These are phyloP conservation scores for Tubulanus polymorphus DNA, from an alignment of 2,888 invertebrate genomes.

Conservation along the genomic window DNA sequence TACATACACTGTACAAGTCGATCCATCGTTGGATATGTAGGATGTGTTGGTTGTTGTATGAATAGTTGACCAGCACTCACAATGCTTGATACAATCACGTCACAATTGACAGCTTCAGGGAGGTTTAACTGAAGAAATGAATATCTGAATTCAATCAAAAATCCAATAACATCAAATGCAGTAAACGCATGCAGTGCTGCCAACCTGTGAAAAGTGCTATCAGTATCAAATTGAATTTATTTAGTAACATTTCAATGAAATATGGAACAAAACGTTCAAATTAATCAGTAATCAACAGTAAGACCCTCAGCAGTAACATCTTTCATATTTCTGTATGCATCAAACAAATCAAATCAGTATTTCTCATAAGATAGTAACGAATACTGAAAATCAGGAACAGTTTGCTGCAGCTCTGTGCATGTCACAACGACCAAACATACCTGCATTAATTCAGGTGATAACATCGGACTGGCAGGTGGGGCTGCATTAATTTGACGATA, in stretches of 20 bases:
- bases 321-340: too few species aligned
- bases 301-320: too few species aligned
- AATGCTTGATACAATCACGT: constrained; percentile 83
- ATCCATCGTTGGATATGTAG: constrained; percentile 80
- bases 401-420: too few species aligned
- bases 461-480: constrained; percentile 27
- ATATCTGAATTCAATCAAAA: constrained; percentile 11
- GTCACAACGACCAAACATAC: too few species aligned
- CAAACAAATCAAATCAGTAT: too few species aligned
- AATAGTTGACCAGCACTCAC: constrained; percentile 86
- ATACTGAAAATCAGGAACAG: too few species aligned
- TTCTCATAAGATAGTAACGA: not conserved
- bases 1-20: constrained; percentile 76
- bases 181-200: constrained; percentile 4
- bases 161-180: too few species aligned
- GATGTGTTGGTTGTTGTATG: constrained; percentile 92
- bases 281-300: too few species aligned
- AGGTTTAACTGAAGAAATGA: constrained; percentile 66
- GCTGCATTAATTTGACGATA: not conserved
- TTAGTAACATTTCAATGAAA: too few species aligned
- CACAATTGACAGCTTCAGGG: constrained; percentile 87
- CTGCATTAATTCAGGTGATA: constrained; percentile 45
- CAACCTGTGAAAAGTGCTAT: too few species aligned
- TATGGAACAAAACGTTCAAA: too few species aligned
- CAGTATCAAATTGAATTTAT: too few species aligned